Conservation (phyloP, 2,797 vertebrate species). For the Chaenodraco wilsoni region DNA sequence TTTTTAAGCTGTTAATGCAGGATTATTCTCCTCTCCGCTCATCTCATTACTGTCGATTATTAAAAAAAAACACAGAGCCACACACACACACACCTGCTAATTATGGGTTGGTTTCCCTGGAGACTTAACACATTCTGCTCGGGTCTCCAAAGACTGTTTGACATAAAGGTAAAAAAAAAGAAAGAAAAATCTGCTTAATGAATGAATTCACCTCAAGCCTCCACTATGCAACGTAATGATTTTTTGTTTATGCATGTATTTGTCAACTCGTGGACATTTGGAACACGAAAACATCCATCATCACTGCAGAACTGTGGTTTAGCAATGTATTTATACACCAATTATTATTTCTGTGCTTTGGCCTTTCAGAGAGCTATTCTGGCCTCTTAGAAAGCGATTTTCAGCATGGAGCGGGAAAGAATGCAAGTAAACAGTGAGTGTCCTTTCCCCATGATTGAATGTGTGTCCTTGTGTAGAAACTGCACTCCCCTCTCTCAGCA, state of each 20-base stretch:
- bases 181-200: constrained; percentile 22
- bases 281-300: background rate
- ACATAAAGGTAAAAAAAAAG: constrained; percentile 46
- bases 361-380: constrained; percentile 21
- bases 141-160: constrained; percentile 47
- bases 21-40: constrained; percentile 77
- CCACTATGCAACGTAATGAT: background rate
- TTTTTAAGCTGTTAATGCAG: constrained; percentile 80
- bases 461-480: constrained; percentile 70
- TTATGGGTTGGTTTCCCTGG: constrained; percentile 70
- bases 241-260: background rate
- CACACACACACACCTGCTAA: constrained; percentile 42
- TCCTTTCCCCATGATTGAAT: constrained; percentile 66
- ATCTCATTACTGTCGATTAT: constrained; percentile 78
- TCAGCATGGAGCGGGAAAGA: constrained; percentile 20
- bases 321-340: constrained; percentile 15
- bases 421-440: constrained; percentile 47
- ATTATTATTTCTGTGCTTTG: constrained; percentile 27
- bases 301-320: background rate
- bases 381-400: constrained; percentile 43
- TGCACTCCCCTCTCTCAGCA: constrained; percentile 44
- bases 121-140: constrained; percentile 52
- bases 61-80: constrained; percentile 50
- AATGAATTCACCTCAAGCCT: constrained; percentile 12
- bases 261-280: background rate